A percentile compares a stretch with the other conserved stretches of the same genome.
These are phyloP conservation scores for Dromococcyx pavoninus DNA, from an alignment of 2,797 vertebrate species.

Conservation along the genomic window DNA sequence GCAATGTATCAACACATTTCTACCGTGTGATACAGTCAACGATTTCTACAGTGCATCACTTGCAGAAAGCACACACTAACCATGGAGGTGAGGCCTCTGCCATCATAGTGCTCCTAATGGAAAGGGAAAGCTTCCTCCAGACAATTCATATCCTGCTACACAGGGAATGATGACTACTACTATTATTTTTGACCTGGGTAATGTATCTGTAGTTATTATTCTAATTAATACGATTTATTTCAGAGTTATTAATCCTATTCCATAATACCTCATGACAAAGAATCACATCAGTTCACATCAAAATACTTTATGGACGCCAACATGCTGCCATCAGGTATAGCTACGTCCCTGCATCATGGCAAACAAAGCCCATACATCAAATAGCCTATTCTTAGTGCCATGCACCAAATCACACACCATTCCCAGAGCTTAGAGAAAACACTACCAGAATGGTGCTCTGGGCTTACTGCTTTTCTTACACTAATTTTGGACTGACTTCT, in stretches of 20 bases:
- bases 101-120: rapidly evolving
- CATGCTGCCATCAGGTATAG: rapidly evolving
- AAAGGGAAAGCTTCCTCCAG: background rate
- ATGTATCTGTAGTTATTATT: background rate
- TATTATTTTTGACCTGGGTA: background rate
- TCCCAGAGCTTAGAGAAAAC: background rate
- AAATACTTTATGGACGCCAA: rapidly evolving
- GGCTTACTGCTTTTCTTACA: background rate
- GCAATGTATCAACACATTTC: rapidly evolving
- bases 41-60: background rate
- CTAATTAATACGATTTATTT: background rate
- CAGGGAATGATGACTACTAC: too few species aligned
- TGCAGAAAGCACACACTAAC: background rate
- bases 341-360: rapidly evolving
- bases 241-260: background rate
- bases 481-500: background rate
- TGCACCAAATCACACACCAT: rapidly evolving
- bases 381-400: rapidly evolving
- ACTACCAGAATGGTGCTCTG: background rate
- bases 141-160: background rate
- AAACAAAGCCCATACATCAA: background rate
- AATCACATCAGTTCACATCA: background rate
- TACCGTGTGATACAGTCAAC: rapidly evolving
- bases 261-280: background rate
- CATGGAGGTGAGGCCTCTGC: background rate